phyloP scores from a whole-genome alignment of 2,888 invertebrate genomes.

The Drosophila mayaguana region DNA sequence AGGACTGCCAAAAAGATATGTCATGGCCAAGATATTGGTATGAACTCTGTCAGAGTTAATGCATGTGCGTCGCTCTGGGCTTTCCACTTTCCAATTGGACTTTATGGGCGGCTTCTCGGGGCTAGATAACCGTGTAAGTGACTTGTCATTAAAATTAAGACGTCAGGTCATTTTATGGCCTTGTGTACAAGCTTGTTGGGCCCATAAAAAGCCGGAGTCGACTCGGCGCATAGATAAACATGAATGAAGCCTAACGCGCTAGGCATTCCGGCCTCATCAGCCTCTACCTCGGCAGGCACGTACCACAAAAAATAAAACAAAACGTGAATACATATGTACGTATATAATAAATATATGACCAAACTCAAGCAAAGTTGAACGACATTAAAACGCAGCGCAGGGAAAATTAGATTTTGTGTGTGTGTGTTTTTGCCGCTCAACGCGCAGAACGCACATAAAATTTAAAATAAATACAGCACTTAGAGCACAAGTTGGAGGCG shows the following conservation, averaged over 20 bases:
- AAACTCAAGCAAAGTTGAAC: conserved; percentile 66
- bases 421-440: conserved; percentile 9
- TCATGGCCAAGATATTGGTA: conserved; percentile 4
- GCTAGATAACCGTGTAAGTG: conserved; percentile 62
- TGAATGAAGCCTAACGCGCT: conserved; percentile 21
- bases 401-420: conserved; percentile 46
- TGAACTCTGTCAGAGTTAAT: conserved; percentile 3
- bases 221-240: conserved; percentile 61
- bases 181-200: conserved; percentile 41
- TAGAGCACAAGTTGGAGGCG: conserved; percentile 21
- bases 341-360: conserved; percentile 9
- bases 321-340: background rate
- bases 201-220: conserved; percentile 39
- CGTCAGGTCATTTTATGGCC: conserved; percentile 70
- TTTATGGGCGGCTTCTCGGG: conserved; percentile 40
- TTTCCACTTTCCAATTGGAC: conserved; percentile 52
- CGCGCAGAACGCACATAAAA: conserved; percentile 53
- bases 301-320: conserved; percentile 52
- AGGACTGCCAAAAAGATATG: background rate
- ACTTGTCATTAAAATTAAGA: conserved; percentile 77
- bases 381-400: conserved; percentile 61
- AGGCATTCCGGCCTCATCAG: conserved; percentile 31
- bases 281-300: conserved; percentile 61
- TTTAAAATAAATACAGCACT: conserved; percentile 71
- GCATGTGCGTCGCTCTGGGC: background rate